Evolutionary conservation across 2,113 vertebrate species (phyloP).

Genomic region (Neoarius graeffei): DNA sequence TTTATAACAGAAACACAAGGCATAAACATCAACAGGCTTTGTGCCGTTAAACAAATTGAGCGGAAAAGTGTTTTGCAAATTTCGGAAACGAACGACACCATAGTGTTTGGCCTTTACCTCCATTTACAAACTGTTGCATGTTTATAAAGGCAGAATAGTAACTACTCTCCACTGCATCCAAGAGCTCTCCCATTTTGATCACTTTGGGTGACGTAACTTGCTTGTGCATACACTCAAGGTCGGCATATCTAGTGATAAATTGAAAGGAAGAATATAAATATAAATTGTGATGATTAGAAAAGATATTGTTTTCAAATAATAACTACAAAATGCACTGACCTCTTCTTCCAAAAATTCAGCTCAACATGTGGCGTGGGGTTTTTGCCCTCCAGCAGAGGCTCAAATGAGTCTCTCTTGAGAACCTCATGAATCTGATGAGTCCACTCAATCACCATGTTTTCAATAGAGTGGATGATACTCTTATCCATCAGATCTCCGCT

Average conservation of each 20-base stretch:
- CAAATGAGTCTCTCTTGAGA: conserved; percentile 83
- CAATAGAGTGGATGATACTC: conserved; percentile 78
- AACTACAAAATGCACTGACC: conserved; percentile 67
- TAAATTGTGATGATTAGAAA: not conserved
- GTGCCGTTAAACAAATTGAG: not conserved
- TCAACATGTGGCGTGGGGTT: conserved; percentile 80
- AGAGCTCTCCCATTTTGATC: conserved; percentile 72
- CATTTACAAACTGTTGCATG: conserved; percentile 75
- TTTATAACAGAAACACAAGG: conserved; percentile 56
- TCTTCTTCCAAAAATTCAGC: conserved; percentile 88
- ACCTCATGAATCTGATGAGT: conserved; percentile 82
- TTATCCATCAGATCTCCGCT: conserved; percentile 73
- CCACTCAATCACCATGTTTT: conserved; percentile 90
- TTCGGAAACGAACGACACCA: not conserved
- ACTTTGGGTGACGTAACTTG: conserved; percentile 78
- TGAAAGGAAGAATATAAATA: conserved; percentile 16
- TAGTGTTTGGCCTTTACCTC: conserved; percentile 72
- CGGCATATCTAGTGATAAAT: conserved; percentile 72
- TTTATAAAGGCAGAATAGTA: conserved; percentile 83
- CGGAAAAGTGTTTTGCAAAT: not conserved
- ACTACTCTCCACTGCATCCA: conserved; percentile 84
- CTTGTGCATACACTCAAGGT: conserved; percentile 81
- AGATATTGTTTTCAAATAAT: not conserved
- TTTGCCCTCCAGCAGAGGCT: conserved; percentile 74
- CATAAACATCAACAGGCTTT: not conserved